phyloP scores from a whole-genome alignment of 2,888 invertebrate species.

The Leptinotarsa rubiginosa region DNA sequence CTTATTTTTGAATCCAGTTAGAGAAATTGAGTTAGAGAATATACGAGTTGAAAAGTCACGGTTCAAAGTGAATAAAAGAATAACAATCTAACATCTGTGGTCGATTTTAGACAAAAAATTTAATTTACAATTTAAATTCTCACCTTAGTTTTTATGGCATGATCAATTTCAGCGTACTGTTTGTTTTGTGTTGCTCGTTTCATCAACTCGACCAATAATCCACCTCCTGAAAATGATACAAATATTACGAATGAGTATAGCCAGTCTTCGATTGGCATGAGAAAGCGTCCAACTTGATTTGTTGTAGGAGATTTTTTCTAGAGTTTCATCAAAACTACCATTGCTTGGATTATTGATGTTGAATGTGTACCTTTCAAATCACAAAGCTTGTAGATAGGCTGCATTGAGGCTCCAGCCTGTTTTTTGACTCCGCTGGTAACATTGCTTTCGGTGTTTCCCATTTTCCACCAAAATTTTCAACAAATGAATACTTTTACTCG shows the following conservation, averaged over 20 bases:
- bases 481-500: conserved; percentile 1
- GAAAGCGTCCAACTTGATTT: too few relatives aligned
- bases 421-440: conserved; percentile 96
- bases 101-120: neutral
- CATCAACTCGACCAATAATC: conserved; percentile 93
- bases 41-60: too few relatives aligned
- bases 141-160: conserved; percentile 87
- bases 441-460: conserved; percentile 89
- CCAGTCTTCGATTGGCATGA: too few relatives aligned
- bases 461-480: conserved; percentile 54
- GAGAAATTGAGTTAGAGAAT: too few relatives aligned
- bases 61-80: too few relatives aligned
- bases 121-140: neutral
- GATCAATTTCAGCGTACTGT: conserved; percentile 91
- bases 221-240: conserved; percentile 76
- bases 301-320: too few relatives aligned
- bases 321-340: too few relatives aligned
- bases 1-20: too few relatives aligned
- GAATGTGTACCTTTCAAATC: conserved; percentile 82
- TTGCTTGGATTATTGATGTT: too few relatives aligned
- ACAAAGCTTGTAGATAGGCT: conserved; percentile 88
- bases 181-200: conserved; percentile 90
- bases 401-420: conserved; percentile 88
- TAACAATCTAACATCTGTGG: too few relatives aligned
- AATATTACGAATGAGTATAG: too few relatives aligned